Conservation (phyloP, 2,113 vertebrate genomes). For the Crotalus helleri region DNA sequence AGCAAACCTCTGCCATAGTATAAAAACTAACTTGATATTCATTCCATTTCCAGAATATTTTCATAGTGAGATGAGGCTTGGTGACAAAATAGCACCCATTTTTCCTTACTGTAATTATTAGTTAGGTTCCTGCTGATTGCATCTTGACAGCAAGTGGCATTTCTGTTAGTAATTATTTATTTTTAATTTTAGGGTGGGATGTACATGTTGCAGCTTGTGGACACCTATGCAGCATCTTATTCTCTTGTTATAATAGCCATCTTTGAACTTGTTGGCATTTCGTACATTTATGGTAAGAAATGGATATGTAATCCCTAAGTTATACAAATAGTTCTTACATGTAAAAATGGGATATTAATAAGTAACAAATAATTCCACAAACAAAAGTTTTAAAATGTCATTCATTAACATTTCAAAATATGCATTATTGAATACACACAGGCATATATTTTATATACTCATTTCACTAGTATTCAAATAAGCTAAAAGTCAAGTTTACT, state of each 20-base stretch:
- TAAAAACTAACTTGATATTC: not conserved
- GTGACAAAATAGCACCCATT: not conserved
- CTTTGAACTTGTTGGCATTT: slow-evolving; percentile 85
- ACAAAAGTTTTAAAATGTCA: not conserved
- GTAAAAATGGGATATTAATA: not conserved
- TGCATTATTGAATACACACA: not conserved
- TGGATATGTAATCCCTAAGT: fast-evolving
- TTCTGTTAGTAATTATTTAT: not conserved
- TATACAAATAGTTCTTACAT: not conserved
- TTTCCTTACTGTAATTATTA: not conserved
- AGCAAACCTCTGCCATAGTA: not conserved
- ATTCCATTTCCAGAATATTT: not conserved
- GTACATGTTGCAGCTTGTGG: slow-evolving; percentile 90
- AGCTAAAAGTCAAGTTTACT: not conserved
- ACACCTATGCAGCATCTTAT: slow-evolving; percentile 85
- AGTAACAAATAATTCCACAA: not conserved
- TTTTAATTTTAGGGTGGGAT: slow-evolving; percentile 76
- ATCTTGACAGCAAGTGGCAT: not conserved
- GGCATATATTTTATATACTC: not conserved
- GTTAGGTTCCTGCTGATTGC: not conserved
- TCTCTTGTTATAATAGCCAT: slow-evolving; percentile 89
- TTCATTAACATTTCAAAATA: not conserved
- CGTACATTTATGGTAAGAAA: slow-evolving; percentile 84
- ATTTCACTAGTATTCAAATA: not conserved
- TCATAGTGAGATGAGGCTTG: not conserved